These are phyloP conservation scores for Arrhamphus sclerolepis DNA, from an alignment of 2,797 vertebrate genomes.

Conservation along the genomic window DNA sequence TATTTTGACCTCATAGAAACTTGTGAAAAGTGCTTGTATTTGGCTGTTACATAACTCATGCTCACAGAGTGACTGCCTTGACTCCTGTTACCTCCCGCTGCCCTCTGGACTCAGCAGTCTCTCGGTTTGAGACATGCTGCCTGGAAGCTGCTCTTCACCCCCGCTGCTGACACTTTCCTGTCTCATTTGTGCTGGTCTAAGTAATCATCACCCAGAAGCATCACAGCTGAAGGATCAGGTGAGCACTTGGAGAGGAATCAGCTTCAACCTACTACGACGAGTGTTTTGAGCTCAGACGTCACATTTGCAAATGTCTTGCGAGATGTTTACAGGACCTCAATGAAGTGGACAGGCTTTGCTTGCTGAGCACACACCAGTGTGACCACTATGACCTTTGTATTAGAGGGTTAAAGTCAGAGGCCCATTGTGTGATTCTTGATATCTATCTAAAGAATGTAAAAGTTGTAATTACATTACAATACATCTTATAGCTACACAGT, in stretches of 20 bases:
- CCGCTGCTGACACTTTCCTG: conserved; percentile 49
- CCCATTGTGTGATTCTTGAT: too few relatives aligned
- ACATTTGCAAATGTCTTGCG: background rate
- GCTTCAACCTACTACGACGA: background rate
- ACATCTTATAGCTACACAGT: too few relatives aligned
- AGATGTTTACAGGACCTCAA: conserved; percentile 61
- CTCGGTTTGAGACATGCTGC: conserved; percentile 27
- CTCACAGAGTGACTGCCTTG: conserved; percentile 17
- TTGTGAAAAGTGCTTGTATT: conserved; percentile 11
- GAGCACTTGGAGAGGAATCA: conserved; percentile 20
- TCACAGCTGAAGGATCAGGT: conserved; percentile 9
- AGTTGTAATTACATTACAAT: too few relatives aligned
- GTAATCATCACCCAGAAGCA: conserved; percentile 17
- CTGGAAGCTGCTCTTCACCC: conserved; percentile 31
- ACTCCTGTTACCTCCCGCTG: conserved; percentile 2
- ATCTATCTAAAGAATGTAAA: too few relatives aligned
- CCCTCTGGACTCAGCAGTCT: conserved; percentile 55
- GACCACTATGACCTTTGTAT: background rate
- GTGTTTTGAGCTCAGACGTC: conserved; percentile 16
- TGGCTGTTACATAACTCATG: conserved; percentile 28
- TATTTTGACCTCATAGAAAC: background rate
- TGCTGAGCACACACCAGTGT: background rate
- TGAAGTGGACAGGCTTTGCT: background rate
- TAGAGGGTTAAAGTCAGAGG: too few relatives aligned
- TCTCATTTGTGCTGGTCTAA: conserved; percentile 49